Evolutionary conservation across 92 coral and sea anemone genomes (phyloP).

Genomic region (Nematostella vectensis): DNA sequence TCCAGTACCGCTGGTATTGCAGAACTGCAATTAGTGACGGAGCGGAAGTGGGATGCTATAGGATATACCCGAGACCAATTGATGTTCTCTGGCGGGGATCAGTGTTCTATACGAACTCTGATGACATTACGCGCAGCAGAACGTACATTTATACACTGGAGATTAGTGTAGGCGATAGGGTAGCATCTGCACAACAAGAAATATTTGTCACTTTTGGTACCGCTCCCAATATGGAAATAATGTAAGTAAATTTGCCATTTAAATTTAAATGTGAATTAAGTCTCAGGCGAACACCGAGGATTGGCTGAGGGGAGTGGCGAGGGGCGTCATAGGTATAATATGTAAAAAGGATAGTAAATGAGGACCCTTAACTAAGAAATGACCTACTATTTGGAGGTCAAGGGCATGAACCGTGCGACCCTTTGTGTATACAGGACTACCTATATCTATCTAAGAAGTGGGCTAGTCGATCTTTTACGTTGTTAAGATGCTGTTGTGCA

Average conservation of each 20-base stretch:
- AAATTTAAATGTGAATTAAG: no score
- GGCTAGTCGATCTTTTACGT: no score
- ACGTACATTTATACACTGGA: slow-evolving; percentile 58
- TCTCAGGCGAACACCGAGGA: no score
- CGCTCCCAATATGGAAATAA: slow-evolving; percentile 71
- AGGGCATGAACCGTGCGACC: no score
- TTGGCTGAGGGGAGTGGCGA: no score
- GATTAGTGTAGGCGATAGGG: slow-evolving; percentile 43
- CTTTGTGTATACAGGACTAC: no score
- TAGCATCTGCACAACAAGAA: slow-evolving; percentile 41
- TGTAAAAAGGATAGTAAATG: no score
- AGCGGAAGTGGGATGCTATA: slow-evolving; percentile 22
- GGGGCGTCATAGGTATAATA: no score
- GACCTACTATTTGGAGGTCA: no score
- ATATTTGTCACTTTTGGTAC: slow-evolving; percentile 55
- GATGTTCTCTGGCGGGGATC: slow-evolving; percentile 17
- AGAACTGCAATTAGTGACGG: slow-evolving; percentile 4
- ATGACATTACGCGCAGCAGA: slow-evolving; percentile 38
- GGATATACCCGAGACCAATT: slow-evolving; percentile 5
- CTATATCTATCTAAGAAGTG: no score
- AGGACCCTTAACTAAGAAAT: no score
- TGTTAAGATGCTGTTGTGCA: no score
- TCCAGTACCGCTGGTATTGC: slow-evolving; percentile 56
- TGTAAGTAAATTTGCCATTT: slow-evolving; percentile 28
- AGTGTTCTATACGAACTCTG: slow-evolving; percentile 31